phyloP scores from a whole-genome alignment of 2,888 invertebrate species.

The Acleris holmiana region DNA sequence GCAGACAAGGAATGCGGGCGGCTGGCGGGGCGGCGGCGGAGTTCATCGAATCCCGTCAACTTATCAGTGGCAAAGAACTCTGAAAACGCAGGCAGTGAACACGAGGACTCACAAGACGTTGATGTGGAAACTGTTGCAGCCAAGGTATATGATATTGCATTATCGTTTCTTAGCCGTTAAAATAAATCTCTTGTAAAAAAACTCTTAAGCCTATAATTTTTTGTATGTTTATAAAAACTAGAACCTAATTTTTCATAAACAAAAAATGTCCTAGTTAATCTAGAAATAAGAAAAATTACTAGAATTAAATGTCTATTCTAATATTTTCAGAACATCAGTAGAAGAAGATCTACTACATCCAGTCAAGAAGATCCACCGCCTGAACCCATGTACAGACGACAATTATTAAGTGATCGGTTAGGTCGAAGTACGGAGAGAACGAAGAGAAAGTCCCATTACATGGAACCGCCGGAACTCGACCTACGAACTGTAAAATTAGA shows the following conservation, averaged over 20 bases:
- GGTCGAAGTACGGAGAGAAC: conserved; percentile 85
- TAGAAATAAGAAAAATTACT: too few species aligned
- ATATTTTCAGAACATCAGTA: conserved; percentile 68
- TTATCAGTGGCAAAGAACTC: conserved; percentile 86
- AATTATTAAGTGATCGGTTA: conserved; percentile 85
- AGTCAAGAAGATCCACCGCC: conserved; percentile 80
- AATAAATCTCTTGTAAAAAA: too few species aligned
- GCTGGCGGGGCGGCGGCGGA: conserved; percentile 86
- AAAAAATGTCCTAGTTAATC: too few species aligned
- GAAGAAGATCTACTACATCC: conserved; percentile 80
- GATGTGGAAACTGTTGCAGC: conserved; percentile 82
- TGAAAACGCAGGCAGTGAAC: conserved; percentile 84
- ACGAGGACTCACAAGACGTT: conserved; percentile 81
- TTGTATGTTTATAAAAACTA: too few species aligned
- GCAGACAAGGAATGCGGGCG: conserved; percentile 78
- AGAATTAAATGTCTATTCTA: conserved; percentile 10
- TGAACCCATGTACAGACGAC: conserved; percentile 85
- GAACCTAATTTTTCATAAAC: too few species aligned
- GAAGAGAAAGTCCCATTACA: conserved; percentile 86
- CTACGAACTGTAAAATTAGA: conserved; percentile 86
- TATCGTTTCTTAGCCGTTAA: not conserved
- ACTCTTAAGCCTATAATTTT: too few species aligned
- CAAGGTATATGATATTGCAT: conserved; percentile 61
- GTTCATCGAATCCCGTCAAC: conserved; percentile 93
- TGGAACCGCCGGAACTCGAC: conserved; percentile 89